Evolutionary conservation across 2,888 invertebrate species (phyloP).

Genomic region (Aproaerema taeniolella): DNA sequence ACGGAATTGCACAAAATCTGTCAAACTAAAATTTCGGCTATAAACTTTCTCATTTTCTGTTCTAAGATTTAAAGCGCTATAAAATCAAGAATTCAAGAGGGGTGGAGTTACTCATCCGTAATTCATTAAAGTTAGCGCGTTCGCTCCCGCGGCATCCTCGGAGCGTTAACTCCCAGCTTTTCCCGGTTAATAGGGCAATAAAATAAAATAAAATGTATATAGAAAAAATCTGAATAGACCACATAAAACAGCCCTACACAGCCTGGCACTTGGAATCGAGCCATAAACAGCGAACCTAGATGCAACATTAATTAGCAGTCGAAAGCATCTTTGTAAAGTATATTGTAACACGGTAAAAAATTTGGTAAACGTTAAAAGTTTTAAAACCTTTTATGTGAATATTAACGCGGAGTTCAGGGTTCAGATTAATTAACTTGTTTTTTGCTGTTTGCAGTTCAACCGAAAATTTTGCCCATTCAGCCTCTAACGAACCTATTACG

Average conservation of each 20-base stretch:
- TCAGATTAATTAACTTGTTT: conserved; percentile 10
- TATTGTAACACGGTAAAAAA: conserved; percentile 24
- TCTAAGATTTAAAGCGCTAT: conserved; percentile 57
- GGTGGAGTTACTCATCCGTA: conserved; percentile 63
- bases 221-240: conserved; percentile 40
- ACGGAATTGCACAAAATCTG: conserved; percentile 7
- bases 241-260: conserved; percentile 31
- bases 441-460: conserved; percentile 80
- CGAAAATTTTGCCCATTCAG: conserved; percentile 90
- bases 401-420: conserved; percentile 20
- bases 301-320: conserved; percentile 47
- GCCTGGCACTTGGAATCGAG: conserved; percentile 25
- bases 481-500: conserved; percentile 87
- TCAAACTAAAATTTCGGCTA: conserved; percentile 37
- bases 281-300: conserved; percentile 30
- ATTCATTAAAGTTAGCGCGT: conserved; percentile 69
- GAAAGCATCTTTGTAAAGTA: conserved; percentile 32
- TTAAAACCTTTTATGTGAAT: conserved; percentile 14
- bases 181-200: conserved; percentile 61
- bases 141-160: conserved; percentile 53
- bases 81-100: conserved; percentile 61
- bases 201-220: conserved; percentile 51
- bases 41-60: conserved; percentile 55
- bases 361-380: conserved; percentile 21
- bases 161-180: conserved; percentile 50